These are phyloP conservation scores for Trichomycterus rosablanca DNA, from an alignment of 2,113 vertebrate species.

Conservation along the genomic window DNA sequence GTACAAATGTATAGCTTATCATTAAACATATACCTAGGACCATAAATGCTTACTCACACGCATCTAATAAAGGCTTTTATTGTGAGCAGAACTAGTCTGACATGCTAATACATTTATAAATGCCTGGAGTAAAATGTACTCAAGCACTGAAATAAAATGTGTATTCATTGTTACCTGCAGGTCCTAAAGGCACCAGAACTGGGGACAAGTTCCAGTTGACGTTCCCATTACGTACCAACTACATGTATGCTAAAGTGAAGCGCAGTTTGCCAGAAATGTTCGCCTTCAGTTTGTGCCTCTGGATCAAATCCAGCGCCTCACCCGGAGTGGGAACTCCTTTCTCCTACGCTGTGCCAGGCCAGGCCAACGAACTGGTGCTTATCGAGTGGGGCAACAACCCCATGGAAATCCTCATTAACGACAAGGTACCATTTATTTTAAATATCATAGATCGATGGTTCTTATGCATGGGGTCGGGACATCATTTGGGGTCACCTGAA, in stretches of 20 bases:
- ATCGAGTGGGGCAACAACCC: constrained; percentile 97
- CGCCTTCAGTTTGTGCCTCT: constrained; percentile 91
- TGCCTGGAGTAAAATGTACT: no score
- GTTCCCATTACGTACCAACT: constrained; percentile 91
- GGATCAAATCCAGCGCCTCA: constrained; percentile 91
- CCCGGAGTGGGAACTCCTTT: constrained; percentile 92
- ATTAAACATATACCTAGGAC: no score
- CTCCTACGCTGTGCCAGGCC: constrained; percentile 88
- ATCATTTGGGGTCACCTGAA: no score
- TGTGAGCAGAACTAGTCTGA: no score
- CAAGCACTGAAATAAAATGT: no score
- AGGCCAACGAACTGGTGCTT: constrained; percentile 93
- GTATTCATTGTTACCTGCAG: no score
- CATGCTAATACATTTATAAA: no score
- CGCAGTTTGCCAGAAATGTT: constrained; percentile 95
- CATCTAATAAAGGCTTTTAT: no score
- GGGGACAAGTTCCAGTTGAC: constrained; percentile 91
- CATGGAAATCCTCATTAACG: constrained; percentile 95
- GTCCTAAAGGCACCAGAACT: constrained; percentile 83
- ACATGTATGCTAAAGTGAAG: constrained; percentile 97
- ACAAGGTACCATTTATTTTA: constrained; percentile 88
- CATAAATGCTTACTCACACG: no score
- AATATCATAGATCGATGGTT: no score
- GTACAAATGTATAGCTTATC: no score
- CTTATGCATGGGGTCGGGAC: no score